These are phyloP conservation scores for Listronotus oregonensis DNA, from an alignment of 1,140 invertebrate species.

Conservation along the genomic window DNA sequence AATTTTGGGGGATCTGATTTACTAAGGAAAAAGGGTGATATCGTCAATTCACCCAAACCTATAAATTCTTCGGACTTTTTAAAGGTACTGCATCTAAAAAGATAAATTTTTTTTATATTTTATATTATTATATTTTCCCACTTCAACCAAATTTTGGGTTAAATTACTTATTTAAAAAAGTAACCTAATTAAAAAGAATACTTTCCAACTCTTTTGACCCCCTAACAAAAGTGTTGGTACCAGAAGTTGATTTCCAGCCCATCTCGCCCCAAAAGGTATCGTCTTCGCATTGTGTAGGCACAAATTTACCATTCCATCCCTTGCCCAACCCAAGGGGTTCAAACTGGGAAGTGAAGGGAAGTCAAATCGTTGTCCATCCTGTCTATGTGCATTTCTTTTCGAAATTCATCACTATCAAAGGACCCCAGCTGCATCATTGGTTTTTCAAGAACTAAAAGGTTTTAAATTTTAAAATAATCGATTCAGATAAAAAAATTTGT, in stretches of 20 bases:
- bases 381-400: conserved; percentile 40
- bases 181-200: conserved; percentile 38
- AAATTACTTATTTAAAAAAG: no score
- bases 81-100: conserved; percentile 64
- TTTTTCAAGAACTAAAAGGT: conserved; percentile 64
- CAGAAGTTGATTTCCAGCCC: conserved; percentile 79
- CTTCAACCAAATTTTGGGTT: no score
- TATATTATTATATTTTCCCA: no score
- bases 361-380: conserved; percentile 43
- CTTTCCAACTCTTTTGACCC: conserved; percentile 67
- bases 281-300: conserved; percentile 74
- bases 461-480: no score
- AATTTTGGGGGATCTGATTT: conserved; percentile 60
- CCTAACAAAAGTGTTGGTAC: conserved; percentile 67
- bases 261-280: conserved; percentile 83
- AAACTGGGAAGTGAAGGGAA: conserved; percentile 61
- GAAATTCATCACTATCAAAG: conserved; percentile 48
- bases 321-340: conserved; percentile 63
- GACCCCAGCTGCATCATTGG: conserved; percentile 67
- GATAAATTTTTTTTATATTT: no score
- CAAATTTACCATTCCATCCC: conserved; percentile 74
- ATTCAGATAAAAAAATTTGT: no score
- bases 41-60: conserved; percentile 64
- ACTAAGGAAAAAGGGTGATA: conserved; percentile 55
- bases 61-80: conserved; percentile 67